Conservation (phyloP, 2,888 invertebrate species). For the Rhamnusium bicolor region DNA sequence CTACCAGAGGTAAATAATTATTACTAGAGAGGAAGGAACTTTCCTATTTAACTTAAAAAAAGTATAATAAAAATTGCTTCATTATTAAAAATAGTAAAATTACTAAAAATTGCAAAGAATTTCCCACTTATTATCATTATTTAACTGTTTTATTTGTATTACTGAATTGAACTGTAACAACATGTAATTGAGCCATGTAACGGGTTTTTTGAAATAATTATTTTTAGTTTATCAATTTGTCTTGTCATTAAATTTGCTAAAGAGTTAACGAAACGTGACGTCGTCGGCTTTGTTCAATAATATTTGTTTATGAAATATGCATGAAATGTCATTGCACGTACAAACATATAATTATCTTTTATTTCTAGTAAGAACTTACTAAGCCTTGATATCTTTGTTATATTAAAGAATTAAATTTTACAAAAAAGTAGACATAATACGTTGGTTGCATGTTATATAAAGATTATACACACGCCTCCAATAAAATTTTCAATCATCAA, state of each 20-base stretch:
- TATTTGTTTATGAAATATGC: background rate
- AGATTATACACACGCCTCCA: no score
- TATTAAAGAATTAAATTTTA: background rate
- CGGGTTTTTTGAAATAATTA: slow-evolving; percentile 17
- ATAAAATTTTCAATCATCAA: no score
- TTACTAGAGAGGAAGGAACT: no score
- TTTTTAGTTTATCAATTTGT: slow-evolving; percentile 1
- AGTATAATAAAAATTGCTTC: no score
- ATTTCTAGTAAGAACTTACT: background rate
- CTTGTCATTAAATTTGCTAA: slow-evolving; percentile 18
- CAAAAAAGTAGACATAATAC: no score
- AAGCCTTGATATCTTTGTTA: background rate
- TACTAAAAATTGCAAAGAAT: no score
- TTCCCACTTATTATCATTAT: background rate
- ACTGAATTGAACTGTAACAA: slow-evolving; percentile 7
- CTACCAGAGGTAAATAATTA: no score
- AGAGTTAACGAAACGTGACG: slow-evolving; percentile 19
- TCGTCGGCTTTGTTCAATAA: background rate
- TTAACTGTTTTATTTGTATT: slow-evolving; percentile 3
- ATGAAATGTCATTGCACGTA: background rate
- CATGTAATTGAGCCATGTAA: slow-evolving; percentile 18
- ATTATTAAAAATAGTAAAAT: no score
- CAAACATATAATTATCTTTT: background rate
- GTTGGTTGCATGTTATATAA: no score
- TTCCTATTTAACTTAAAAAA: no score